Base-by-base conservation (phyloP, 2,797 vertebrate genomes). In the Gambelia wislizenii region DNA sequence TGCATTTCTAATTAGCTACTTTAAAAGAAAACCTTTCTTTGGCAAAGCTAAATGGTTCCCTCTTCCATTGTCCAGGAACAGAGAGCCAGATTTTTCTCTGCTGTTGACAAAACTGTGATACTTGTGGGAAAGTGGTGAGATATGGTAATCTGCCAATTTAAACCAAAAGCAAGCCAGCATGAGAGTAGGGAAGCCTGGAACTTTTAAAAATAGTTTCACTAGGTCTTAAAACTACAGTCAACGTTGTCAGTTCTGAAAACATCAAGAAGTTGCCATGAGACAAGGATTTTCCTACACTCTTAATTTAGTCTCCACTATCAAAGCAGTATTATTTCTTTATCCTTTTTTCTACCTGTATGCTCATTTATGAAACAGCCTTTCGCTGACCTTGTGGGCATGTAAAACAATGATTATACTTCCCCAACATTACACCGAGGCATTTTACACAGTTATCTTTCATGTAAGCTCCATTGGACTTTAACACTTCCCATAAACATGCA, bases 71-170 rank as follows among this genome's bases (percentile, higher is more conserved):
- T 85, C 77, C 4, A 92, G 70, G 54, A 75, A 83, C 42, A 84
- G 33, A 87, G 87, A 44, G 69, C 56, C 61, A 59, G 39, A 39
- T 78, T 91, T 33, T 85, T 87, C 44, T 89, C 49, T 72, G 36
- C 13, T 44, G 83, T 33, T 87, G 85, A 87, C 54, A 22, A 27
- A 20, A 7, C 33, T 83, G 72, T 80, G 36, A 36, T 88, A 67
- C 64, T 67, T 85, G 56, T 22, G 56, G 89, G 74, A 94, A 92
- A 87, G 25, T 47, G 69, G 70, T 25, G 4, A 91, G 77, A 87
- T 91, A 89, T 42, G 52, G 39, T 90, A 91, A n/a, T 33, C 83
- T 94, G 76, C 87, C 92, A 89, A 87, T 78, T 90, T 85, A 72
- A 83, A 18, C 6, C 39, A 81, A 30, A 44, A 52, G 75, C 52